Base-by-base conservation (phyloP, 2,113 vertebrate genomes). In the Oriolus oriolus region DNA sequence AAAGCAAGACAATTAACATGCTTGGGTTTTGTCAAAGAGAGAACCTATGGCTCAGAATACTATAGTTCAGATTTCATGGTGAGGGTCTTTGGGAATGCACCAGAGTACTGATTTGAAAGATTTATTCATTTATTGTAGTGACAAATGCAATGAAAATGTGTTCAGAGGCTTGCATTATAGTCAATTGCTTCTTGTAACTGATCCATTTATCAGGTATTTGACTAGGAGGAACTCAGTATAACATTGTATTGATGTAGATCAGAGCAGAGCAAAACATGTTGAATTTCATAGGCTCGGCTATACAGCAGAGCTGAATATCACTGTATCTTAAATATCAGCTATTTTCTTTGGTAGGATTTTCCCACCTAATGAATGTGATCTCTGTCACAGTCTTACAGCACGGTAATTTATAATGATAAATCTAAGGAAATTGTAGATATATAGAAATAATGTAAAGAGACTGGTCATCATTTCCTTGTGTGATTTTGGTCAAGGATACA, bases 181-280 rank as follows among this genome's bases (percentile, higher is more conserved):
- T 82, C 96, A 95, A 74, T 96, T 97, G 68, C 95, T 94, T 88
- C 90, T 91, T 95, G 71, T 88, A 95, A 91, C 90, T 10, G 33
- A 93, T 96, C 94, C 88, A 97, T 97, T 97, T 95, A 82, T 97
- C 93, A 96, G 90, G 19, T 91, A 74, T 96, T 94, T 92, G 93
- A 93, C 90, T 93, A 89, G 84, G 73, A 96, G 56, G 42, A 95
- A 66, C 61, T 86, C 83, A 60, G 66, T 76, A 44, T 83, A 57
- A 64, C 11, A 68, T 85, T 86, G 49, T 69, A 94, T 87, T 94
- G 71, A 92, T 89, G 78, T 80, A 82, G 84, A 95, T 95, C 49
- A 65, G 31, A 80, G 71, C 86, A 92, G 89, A 95, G 91, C 45
- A 87, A 94, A 94, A 81, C 92, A 82, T 35, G 64, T 76, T 95